Conservation (phyloP, 92 coral and sea anemone genomes). For the Parazoanthus swiftii region DNA sequence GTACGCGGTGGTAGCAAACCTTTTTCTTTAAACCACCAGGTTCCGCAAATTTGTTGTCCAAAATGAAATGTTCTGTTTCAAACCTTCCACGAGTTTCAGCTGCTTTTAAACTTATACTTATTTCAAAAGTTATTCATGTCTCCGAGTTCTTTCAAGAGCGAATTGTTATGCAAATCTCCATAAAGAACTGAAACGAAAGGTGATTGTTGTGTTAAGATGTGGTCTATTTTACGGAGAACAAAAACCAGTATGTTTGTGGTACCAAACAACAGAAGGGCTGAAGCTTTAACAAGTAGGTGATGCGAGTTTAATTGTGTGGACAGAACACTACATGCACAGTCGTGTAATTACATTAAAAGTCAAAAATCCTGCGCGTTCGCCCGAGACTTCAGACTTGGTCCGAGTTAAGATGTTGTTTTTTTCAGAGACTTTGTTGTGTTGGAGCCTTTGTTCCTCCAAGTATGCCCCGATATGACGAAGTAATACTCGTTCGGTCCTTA, state of each 20-base stretch:
- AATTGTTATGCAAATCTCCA: conserved; percentile 3
- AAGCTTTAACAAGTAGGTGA: neutral
- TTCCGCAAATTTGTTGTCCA: neutral
- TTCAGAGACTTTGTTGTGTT: too few relatives aligned
- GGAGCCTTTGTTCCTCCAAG: too few relatives aligned
- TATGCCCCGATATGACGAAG: too few relatives aligned
- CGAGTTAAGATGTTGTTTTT: too few relatives aligned
- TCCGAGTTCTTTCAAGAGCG: neutral
- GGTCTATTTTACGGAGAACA: conserved; percentile 5
- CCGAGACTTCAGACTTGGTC: too few relatives aligned
- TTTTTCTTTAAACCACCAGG: neutral
- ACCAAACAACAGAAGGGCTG: neutral
- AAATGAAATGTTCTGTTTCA: neutral
- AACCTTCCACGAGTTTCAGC: neutral
- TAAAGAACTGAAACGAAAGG: neutral
- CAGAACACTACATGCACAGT: too few relatives aligned
- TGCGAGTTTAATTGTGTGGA: too few relatives aligned
- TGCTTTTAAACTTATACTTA: neutral
- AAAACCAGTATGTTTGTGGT: neutral
- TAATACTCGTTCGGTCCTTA: too few relatives aligned
- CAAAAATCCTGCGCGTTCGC: too few relatives aligned
- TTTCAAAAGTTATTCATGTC: neutral
- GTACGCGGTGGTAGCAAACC: neutral
- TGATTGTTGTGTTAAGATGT: neutral
- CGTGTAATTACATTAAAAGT: too few relatives aligned